phyloP scores from a whole-genome alignment of 2,113 vertebrate genomes.

The Cyprinodon tularosa region DNA sequence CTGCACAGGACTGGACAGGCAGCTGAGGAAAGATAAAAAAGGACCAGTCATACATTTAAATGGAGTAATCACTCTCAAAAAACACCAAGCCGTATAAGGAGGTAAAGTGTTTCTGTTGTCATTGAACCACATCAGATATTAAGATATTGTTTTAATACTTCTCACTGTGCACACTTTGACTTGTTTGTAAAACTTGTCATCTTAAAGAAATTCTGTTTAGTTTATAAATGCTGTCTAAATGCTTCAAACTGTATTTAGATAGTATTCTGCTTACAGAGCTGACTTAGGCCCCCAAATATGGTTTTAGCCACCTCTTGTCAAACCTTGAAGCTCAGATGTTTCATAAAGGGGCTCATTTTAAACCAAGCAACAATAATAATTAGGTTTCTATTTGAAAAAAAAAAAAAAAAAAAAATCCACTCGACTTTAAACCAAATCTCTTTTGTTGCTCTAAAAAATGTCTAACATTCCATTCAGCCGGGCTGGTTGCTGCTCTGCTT shows the following conservation, averaged over 20 bases:
- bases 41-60: conserved; percentile 59
- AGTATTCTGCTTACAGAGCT: neutral
- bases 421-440: too few species aligned
- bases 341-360: too few species aligned
- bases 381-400: too few species aligned
- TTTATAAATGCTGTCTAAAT: neutral
- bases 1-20: conserved; percentile 98
- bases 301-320: too few species aligned
- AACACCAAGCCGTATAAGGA: conserved; percentile 22
- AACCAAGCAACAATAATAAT: too few species aligned
- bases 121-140: neutral
- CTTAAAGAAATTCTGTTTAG: neutral
- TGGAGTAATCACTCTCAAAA: conserved; percentile 32
- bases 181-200: neutral
- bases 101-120: conserved; percentile 25
- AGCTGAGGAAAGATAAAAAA: conserved; percentile 76
- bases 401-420: too few species aligned
- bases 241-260: neutral
- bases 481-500: too few species aligned
- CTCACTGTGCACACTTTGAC: neutral
- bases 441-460: too few species aligned
- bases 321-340: too few species aligned
- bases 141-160: neutral
- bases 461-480: too few species aligned
- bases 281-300: too few species aligned